A percentile compares a stretch with the other conserved stretches of the same genome.
Evolutionary conservation across 2,797 vertebrate genomes (phyloP).

Genomic region (Gallinago solitaria): DNA sequence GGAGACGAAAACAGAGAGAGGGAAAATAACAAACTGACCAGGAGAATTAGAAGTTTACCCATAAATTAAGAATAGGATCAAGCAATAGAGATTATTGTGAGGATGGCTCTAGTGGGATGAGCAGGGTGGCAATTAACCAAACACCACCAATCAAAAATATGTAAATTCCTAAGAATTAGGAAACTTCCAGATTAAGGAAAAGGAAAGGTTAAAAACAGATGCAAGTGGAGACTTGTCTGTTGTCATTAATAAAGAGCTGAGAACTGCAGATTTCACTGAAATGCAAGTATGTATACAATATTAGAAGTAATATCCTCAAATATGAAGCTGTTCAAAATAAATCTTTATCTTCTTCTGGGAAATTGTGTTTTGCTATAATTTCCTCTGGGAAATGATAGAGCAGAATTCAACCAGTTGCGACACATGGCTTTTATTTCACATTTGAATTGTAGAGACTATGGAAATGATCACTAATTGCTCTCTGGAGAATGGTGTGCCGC

Average conservation of each 20-base stretch:
- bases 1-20: neutral
- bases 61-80: neutral
- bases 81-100: neutral
- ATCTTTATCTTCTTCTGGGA: neutral
- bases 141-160: neutral
- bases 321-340: neutral
- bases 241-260: neutral
- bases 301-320: neutral
- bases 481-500: neutral
- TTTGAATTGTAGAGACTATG: neutral
- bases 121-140: neutral
- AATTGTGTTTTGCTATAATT: neutral
- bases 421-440: neutral
- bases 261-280: neutral
- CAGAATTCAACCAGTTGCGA: neutral
- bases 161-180: neutral
- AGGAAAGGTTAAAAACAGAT: neutral
- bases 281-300: neutral
- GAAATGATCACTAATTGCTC: constrained; percentile 54
- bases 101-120: neutral
- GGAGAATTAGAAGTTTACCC: neutral
- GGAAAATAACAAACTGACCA: neutral
- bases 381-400: neutral
- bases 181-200: neutral
- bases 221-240: neutral